These are phyloP conservation scores for Chaetodon auriga DNA, from an alignment of 2,113 vertebrate genomes.

Conservation along the genomic window DNA sequence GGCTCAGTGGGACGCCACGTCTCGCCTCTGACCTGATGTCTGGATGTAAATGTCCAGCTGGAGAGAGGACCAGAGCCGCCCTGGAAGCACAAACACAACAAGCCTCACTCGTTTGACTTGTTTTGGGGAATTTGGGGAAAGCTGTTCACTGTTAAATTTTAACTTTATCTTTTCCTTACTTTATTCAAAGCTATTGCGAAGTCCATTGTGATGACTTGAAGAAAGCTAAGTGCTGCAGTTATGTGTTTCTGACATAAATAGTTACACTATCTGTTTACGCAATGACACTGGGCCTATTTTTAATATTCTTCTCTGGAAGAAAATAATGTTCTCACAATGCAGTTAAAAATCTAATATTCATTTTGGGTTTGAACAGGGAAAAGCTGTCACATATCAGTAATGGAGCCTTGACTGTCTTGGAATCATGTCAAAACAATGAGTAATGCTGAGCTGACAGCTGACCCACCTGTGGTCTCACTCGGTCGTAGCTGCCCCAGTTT, in stretches of 20 bases:
- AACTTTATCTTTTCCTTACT: no score
- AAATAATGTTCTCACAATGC: background rate
- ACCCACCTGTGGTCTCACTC: slow-evolving; percentile 69
- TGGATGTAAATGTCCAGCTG: slow-evolving; percentile 66
- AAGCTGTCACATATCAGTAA: background rate
- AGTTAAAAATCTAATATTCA: background rate
- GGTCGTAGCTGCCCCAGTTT: slow-evolving; percentile 74
- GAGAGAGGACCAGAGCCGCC: slow-evolving; percentile 21
- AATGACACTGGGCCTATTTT: background rate
- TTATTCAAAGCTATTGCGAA: no score
- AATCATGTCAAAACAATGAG: no score
- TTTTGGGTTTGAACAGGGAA: background rate
- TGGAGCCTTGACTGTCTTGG: no score
- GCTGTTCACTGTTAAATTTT: no score
- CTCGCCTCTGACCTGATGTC: slow-evolving; percentile 66
- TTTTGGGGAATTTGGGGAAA: no score
- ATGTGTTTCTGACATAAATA: background rate
- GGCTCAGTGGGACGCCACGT: slow-evolving; percentile 73
- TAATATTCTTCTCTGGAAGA: background rate
- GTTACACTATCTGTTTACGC: background rate
- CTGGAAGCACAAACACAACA: slow-evolving; percentile 45
- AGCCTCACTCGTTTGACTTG: no score
- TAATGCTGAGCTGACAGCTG: background rate
- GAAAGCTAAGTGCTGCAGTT: background rate
- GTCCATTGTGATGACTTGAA: no score